Base-by-base conservation (phyloP, 2,113 vertebrate genomes). In the Macaca mulatta region DNA sequence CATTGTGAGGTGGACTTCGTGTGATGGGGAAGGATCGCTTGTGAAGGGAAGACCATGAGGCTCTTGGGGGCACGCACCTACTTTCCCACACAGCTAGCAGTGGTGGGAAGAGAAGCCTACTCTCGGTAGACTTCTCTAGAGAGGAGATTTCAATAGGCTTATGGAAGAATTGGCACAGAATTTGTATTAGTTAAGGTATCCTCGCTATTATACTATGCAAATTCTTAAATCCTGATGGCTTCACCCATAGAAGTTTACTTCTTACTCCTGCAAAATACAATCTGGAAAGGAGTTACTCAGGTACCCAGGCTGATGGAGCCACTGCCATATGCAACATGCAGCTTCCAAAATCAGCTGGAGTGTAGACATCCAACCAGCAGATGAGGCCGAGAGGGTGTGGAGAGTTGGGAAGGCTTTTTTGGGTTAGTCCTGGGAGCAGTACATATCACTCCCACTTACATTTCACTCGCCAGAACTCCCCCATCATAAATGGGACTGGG, bases 1-100 rank as follows among this genome's bases (percentile, higher is more conserved):
- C 52, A 40, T 11, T 3, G 2, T 13, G 50, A 32, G 1, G 1
- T 35, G 27, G 67, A 16, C 27, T 83, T 20, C 1, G 2, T 14
- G 40, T 8, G 74, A 30, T 0, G 9, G 38, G 25, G 40, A 57
- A 45, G 59, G 50, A 78, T 0, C 22, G 25, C 52, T 52, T 59
- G 5, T 59, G 75, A 23, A 4, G 1, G 6, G 48, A 43, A 10
- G 45, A n/a, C 27, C 8, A 38, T 14, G 57, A 64, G 40, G 2
- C 11, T 2, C 3, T 32, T 22, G 40, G 67, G 20, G 18, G 9
- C 35, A 84, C 0, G 2, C 22, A 40, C 27, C 22, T 38, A 45
- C 4, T 17, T 96, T 70, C 45, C 48, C 8, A 4, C 1, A 14
- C 57, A 93, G n/a, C 30, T 32, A 13, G 23, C 4, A 4, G 4